Evolutionary conservation across 2,797 vertebrate genomes (phyloP).

Genomic region (Pipistrellus pipistrellus): DNA sequence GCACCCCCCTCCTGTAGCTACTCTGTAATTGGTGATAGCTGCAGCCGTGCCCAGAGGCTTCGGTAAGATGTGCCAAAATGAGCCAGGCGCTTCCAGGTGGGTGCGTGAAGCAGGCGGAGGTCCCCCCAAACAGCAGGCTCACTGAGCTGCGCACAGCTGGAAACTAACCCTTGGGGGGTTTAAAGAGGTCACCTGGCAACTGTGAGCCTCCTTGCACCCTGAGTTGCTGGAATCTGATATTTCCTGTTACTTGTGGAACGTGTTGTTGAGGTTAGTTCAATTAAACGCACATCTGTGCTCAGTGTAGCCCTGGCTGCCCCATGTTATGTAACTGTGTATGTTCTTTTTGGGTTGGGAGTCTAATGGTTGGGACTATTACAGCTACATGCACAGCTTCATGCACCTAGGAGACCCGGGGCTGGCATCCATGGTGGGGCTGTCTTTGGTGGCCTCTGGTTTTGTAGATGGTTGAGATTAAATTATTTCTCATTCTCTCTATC

Average conservation of each 20-base stretch:
- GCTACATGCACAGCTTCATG: not conserved
- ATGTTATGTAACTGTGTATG: not conserved
- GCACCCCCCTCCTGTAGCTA: conserved; percentile 71
- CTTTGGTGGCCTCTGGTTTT: not conserved
- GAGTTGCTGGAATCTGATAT: conserved; percentile 60
- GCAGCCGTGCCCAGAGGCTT: conserved; percentile 39
- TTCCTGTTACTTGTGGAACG: conserved; percentile 60
- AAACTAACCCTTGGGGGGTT: not conserved
- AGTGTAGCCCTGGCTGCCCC: not conserved
- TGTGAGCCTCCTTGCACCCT: conserved; percentile 41
- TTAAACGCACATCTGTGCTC: conserved; percentile 57
- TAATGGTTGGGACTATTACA: not conserved
- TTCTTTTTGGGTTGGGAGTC: not conserved
- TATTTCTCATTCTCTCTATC: not conserved
- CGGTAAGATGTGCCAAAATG: conserved; percentile 76
- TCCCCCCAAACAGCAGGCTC: not conserved
- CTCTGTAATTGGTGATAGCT: conserved; percentile 82
- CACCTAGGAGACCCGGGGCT: not conserved
- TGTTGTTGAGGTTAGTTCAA: conserved; percentile 45
- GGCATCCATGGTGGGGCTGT: not conserved
- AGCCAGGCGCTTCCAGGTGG: conserved; percentile 64
- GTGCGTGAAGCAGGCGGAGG: conserved; percentile 23
- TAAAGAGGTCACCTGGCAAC: conserved; percentile 65
- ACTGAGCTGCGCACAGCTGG: conserved; percentile 41
- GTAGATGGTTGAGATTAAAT: not conserved